Base-by-base conservation (phyloP, 1,140 invertebrate genomes). In the Centruroides sculpturatus region DNA sequence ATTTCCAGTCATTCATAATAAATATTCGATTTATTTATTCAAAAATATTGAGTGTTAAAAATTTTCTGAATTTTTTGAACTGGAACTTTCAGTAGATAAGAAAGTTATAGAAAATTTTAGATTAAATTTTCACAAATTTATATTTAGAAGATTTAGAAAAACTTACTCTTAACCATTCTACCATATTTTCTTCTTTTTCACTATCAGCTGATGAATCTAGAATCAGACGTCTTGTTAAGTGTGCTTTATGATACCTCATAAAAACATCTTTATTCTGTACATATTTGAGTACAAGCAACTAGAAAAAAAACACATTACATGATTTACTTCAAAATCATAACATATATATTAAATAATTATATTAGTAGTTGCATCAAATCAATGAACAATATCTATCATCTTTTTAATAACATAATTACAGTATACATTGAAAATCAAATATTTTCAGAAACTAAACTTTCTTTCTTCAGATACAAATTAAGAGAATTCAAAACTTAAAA, bases 191-290 rank as follows among this genome's bases (percentile, higher is more conserved):
- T 76, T 99, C 97, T 73, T 98, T 98, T 72, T 99, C 97, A 66
- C 91, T 96, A 76, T 99, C 97, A 3, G 94, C 93, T 68, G 93
- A 97, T 12, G 90, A 92, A 69, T 97, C 93, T 56, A 98, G 77
- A 70, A 98, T 96, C 46, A 98, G 81, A 67, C 97, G 81, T 67
- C 97, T 78, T 35, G 95, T 98, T 66, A 99, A 80, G 79, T 99
- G 95, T 49, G 92, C 92, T 76, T 99, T 99, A 75, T 99, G 93
- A 76, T 96, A 98, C 63, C 94, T 80, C 95, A 99, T 99, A 72
- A 99, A 99, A 7, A 99, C 93, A 80, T 99, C 96, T 75, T 99
- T 99, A 74, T 98, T 98, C 73, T 94, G 90, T 56, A 99, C 93
- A 77, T 99, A 99, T 76, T 99, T 99, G 54, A 99, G 78, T 51